Evolutionary conservation across 1,140 invertebrate genomes (phyloP).

Genomic region (Drosophila nebulosa): DNA sequence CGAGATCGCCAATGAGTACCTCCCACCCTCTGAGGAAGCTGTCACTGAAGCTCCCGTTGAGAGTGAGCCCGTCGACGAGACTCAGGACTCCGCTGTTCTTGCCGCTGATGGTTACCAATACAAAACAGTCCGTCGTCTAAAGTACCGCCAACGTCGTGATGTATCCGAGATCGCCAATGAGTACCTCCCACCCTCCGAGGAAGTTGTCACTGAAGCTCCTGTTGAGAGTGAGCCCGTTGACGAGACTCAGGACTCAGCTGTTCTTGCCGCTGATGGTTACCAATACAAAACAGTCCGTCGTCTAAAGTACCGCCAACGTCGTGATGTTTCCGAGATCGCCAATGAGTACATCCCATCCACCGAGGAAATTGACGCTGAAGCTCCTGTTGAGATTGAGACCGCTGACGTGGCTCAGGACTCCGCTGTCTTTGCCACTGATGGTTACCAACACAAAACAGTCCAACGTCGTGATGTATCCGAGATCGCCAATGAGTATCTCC

Average conservation of each 20-base stretch:
- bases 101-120: conserved; percentile 53
- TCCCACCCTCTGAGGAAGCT: conserved; percentile 42
- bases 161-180: conserved; percentile 41
- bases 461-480: conserved; percentile 52
- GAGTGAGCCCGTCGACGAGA: conserved; percentile 14
- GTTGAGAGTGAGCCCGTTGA: conserved; percentile 5
- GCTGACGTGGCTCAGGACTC: conserved; percentile 23
- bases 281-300: conserved; percentile 49
- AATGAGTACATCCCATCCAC: conserved; percentile 55
- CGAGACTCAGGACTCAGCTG: conserved; percentile 18
- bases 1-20: conserved; percentile 49
- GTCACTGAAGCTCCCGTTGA: conserved; percentile 15
- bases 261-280: conserved; percentile 40
- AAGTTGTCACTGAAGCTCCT: conserved; percentile 10
- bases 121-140: conserved; percentile 56
- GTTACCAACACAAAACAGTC: conserved; percentile 44
- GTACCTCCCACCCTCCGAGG: conserved; percentile 37
- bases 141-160: conserved; percentile 55
- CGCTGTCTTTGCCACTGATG: conserved; percentile 32
- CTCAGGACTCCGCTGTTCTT: conserved; percentile 30
- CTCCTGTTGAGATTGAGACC: not conserved
- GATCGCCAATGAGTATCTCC: conserved; percentile 43
- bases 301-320: conserved; percentile 43
- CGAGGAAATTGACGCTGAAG: conserved; percentile 26
- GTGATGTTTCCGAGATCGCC: conserved; percentile 50